Base-by-base conservation (phyloP, 64 coral and sea anemone species). In the Anthopleura sola region DNA sequence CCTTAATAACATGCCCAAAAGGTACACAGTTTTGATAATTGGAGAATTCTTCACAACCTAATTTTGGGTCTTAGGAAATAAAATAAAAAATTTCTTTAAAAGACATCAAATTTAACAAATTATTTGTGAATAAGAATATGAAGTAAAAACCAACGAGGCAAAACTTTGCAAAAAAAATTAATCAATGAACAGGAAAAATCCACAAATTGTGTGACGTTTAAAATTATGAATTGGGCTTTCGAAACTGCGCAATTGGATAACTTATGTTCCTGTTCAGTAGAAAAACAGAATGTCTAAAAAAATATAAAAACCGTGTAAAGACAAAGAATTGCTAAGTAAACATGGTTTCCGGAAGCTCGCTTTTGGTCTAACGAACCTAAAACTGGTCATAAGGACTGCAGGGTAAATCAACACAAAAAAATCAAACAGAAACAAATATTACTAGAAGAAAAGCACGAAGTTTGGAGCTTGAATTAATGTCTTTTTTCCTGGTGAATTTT, bases 311-410 rank as follows among this genome's bases (percentile, higher is more conserved):
- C 66, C 66, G n/a, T 31, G 28, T 3, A 69, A 69, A 69, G 66
- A 71, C 66, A 34, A 71, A 71, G 66, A 71, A n/a, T 71, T 5
- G 29, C 31, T 15, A 71, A 71, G 66, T 71, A 71, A 71, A 71
- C 29, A 71, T 20, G 11, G 66, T 34, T 71, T 38, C 76, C 76
- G 76, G 76, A 44, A 79, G 15, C 34, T 77, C 75, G 11, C 75
- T 40, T 46, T 79, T 79, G 76, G 37, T 18, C 39, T 26, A 77
- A 37, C 32, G 75, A 79, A n/a, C 18, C 76, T 17, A 79, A 48
- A 26, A n/a, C 23, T 48, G 36, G 24, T 24, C 38, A 18, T 18
- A 10, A 79, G 16, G 39, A 79, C 76, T 48, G 47, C 20, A 21
- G 39, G 12, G 26, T 13, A 48, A 77, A 77, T 5, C 32, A 77